These are phyloP conservation scores for Malurus cyaneus DNA, from an alignment of 2,113 vertebrate species.

Conservation along the genomic window DNA sequence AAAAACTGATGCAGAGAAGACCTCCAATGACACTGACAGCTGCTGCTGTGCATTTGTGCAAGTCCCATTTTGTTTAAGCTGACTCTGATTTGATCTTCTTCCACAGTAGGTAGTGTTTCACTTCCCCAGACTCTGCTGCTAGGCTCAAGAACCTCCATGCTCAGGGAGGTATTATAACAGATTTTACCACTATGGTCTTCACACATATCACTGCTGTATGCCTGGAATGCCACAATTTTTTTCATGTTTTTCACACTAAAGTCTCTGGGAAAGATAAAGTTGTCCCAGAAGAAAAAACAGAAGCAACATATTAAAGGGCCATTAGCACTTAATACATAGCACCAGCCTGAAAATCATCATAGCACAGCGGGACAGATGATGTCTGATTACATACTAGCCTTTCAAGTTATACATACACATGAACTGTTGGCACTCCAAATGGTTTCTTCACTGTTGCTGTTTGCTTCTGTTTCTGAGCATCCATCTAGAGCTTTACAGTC, in stretches of 20 bases:
- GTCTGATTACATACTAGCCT: not conserved
- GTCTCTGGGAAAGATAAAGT: not conserved
- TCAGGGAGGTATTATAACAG: not conserved
- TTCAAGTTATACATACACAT: not conserved
- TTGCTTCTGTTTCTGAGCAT: not conserved
- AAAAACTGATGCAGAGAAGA: not conserved
- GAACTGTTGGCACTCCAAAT: not conserved
- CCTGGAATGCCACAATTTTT: not conserved
- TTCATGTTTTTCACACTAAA: not conserved
- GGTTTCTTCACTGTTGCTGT: accelerated
- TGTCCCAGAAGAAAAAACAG: not conserved
- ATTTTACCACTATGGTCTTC: not conserved
- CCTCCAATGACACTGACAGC: not conserved
- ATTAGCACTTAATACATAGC: not conserved
- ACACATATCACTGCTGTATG: not conserved
- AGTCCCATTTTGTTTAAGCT: not conserved
- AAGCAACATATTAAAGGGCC: not conserved
- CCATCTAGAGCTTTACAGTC: not conserved
- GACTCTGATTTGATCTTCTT: not conserved
- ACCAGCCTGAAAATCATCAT: not conserved
- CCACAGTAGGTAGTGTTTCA: not conserved
- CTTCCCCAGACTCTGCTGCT: not conserved
- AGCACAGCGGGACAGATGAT: not conserved
- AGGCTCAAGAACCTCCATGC: not conserved
- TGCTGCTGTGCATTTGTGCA: not conserved